Conservation (phyloP, 2,888 invertebrate genomes). For the Cylindroiulus punctatus region DNA sequence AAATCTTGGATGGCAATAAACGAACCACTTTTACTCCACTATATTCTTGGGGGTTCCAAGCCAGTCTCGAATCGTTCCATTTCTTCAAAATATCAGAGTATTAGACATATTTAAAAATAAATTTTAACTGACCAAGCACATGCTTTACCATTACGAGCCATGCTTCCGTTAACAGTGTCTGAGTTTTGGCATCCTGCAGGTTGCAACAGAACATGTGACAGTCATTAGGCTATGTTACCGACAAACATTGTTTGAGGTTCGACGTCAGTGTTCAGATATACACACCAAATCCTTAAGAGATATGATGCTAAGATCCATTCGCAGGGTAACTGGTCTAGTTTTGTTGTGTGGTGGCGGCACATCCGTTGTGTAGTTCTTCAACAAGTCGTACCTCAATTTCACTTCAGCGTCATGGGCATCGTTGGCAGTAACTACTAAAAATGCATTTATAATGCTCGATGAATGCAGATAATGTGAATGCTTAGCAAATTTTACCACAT, state of each 20-base stretch:
- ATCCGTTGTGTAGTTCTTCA: background rate
- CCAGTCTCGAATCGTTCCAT: background rate
- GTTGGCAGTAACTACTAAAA: background rate
- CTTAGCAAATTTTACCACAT: too few relatives aligned
- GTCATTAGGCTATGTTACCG: too few relatives aligned
- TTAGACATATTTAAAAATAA: too few relatives aligned
- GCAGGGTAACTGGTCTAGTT: background rate
- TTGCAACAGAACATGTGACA: background rate
- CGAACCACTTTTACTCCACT: background rate
- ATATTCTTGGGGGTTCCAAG: background rate
- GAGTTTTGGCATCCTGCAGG: slow-evolving; percentile 50
- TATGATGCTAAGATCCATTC: background rate
- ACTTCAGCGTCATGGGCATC: slow-evolving; percentile 9
- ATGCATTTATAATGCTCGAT: background rate
- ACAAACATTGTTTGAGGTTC: background rate
- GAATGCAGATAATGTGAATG: too few relatives aligned
- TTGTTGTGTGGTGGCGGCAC: slow-evolving; percentile 6
- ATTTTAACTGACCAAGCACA: too few relatives aligned
- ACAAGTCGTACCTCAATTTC: background rate
- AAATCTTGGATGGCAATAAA: background rate
- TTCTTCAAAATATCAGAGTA: background rate
- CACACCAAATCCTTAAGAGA: slow-evolving; percentile 21
- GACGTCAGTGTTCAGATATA: background rate
- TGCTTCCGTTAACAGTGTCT: slow-evolving; percentile 25
- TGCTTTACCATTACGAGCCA: slow-evolving; percentile 37